A percentile compares a stretch with the other conserved stretches of the same genome.
phyloP scores from a whole-genome alignment of 2,113 vertebrate genomes.

The Gopherus evgoodei region DNA sequence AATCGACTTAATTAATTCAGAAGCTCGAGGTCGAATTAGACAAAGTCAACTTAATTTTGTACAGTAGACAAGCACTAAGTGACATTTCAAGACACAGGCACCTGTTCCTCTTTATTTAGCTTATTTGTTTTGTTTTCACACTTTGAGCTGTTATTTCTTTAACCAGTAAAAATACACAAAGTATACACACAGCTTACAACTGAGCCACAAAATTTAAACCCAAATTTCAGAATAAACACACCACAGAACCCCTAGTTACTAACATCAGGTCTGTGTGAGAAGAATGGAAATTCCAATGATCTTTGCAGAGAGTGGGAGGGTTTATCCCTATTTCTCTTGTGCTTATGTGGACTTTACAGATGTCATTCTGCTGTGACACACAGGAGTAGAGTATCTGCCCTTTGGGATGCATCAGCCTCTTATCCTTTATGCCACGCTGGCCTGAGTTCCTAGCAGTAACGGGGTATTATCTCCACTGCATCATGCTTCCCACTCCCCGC shows the following conservation, averaged over 20 bases:
- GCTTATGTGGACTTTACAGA: background rate
- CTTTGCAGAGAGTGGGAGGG: background rate
- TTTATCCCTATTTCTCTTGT: background rate
- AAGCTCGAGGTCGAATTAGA: too few relatives aligned
- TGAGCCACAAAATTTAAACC: background rate
- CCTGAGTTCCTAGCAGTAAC: background rate
- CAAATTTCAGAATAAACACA: background rate
- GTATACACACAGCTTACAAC: background rate
- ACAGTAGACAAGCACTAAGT: background rate
- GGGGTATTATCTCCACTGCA: background rate
- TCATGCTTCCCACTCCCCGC: background rate
- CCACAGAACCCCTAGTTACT: background rate
- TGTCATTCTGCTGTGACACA: background rate
- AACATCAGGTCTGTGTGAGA: background rate
- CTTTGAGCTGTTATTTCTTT: background rate
- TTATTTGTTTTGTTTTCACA: background rate
- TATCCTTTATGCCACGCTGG: background rate
- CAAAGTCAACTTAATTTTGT: too few relatives aligned
- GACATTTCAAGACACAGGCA: background rate
- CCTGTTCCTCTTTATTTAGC: background rate
- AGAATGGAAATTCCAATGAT: background rate
- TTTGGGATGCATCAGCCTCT: background rate
- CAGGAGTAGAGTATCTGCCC: background rate
- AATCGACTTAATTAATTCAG: too few relatives aligned
- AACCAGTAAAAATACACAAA: background rate